Evolutionary conservation across 2,888 invertebrate species (phyloP).

Genomic region (Oligia latruncula): DNA sequence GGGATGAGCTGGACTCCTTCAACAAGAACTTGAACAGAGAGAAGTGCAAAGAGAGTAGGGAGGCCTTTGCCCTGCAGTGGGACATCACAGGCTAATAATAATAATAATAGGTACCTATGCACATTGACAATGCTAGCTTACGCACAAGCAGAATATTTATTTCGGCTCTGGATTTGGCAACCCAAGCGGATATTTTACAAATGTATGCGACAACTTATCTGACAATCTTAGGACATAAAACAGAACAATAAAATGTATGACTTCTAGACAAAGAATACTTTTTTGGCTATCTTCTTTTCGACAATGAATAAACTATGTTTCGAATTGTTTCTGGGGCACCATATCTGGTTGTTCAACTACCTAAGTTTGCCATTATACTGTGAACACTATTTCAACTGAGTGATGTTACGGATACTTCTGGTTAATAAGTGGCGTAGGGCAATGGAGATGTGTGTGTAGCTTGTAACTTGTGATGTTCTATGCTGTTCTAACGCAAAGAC

Average conservation of each 20-base stretch:
- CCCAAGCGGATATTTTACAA: constrained; percentile 10
- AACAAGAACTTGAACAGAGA: too few species aligned
- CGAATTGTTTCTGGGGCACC: background rate
- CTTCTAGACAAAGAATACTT: background rate
- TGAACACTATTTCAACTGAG: background rate
- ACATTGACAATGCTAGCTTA: background rate
- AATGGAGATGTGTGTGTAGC: background rate
- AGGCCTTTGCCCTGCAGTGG: too few species aligned
- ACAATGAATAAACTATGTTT: constrained; percentile 18
- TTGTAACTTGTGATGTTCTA: background rate
- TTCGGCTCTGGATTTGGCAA: background rate
- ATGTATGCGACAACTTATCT: constrained; percentile 21
- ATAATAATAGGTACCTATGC: background rate
- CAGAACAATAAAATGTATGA: constrained; percentile 13
- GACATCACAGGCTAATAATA: too few species aligned
- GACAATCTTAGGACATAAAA: constrained; percentile 20
- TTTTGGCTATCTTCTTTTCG: constrained; percentile 15
- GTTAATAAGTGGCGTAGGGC: background rate
- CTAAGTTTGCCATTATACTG: background rate
- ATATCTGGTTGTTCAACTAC: background rate
- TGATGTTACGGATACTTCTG: background rate
- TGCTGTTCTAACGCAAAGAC: background rate
- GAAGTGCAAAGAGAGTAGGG: too few species aligned
- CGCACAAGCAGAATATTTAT: background rate
- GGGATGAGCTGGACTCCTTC: too few species aligned